Conservation (phyloP, 2,888 invertebrate species). For the Phragmatobia fuliginosa region DNA sequence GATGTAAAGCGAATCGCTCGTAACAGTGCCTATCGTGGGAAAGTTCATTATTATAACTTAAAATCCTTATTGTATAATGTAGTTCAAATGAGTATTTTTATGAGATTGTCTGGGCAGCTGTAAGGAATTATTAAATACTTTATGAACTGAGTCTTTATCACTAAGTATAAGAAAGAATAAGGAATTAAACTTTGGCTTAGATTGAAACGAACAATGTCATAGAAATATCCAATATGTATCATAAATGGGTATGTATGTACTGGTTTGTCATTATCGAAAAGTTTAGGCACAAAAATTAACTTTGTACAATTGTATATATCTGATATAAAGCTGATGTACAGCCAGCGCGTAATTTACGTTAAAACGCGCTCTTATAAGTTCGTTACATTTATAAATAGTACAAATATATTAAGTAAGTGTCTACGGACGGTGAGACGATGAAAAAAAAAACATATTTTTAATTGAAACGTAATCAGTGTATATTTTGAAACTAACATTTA, state of each 20-base stretch:
- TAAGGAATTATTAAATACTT: not conserved
- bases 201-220: conserved; percentile 15
- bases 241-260: conserved; percentile 32
- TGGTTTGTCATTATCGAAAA: conserved; percentile 34
- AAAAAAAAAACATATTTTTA: conserved; percentile 57
- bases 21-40: conserved; percentile 55
- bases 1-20: conserved; percentile 45
- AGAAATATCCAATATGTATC: conserved; percentile 17
- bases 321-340: conserved; percentile 57
- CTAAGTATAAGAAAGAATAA: conserved; percentile 6
- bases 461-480: conserved; percentile 64
- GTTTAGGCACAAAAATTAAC: conserved; percentile 49
- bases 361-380: conserved; percentile 58
- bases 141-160: conserved; percentile 17
- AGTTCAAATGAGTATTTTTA: conserved; percentile 30
- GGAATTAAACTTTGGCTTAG: conserved; percentile 8
- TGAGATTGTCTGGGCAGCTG: conserved; percentile 27
- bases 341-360: conserved; percentile 62
- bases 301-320: conserved; percentile 77
- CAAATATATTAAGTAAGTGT: conserved; percentile 80
- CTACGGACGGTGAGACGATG: conserved; percentile 42
- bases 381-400: conserved; percentile 81
- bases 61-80: conserved; percentile 42
- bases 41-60: conserved; percentile 36
- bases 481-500: conserved; percentile 69